Evolutionary conservation across 2,113 vertebrate species (phyloP), one percentile per base, ranked within the genome.

Genomic region (Dicerorhinus sumatrensis): DNA sequence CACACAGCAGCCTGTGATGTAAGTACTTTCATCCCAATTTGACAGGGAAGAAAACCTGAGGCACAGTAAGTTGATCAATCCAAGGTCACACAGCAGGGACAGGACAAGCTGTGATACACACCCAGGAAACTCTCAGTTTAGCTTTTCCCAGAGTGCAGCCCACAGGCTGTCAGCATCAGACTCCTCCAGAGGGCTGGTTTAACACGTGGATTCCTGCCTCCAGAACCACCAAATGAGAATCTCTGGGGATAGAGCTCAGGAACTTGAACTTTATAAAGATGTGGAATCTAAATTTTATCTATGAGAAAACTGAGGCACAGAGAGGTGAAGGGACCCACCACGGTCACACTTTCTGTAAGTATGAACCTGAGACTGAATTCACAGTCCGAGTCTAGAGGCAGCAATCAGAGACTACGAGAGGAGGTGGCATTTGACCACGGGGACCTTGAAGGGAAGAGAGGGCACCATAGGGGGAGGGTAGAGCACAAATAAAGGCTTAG

Each of bases 291-390:
- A 39, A 86, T 76, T 84, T 65, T 77, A 81, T 7, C 29, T 7
- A 77, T 72, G 33, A 93, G 67, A 39, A 87, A 94, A 93, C 11
- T 27, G 86, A 97, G 76, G 76, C 60, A 76, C 2, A 86, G 83
- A 93, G 10, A 51, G 56, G 33, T 81, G 60, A 63, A 62, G 39
- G 10, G 42, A 96, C 12, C 54, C 46, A 23, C 60, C 7, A 84
- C 72, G 56, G 69, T 76, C 79, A 96, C 14, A 80, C 36, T 96
- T 86, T 25, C 65, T 82, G 33, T 17, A 90, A 86, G 31, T 69
- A 81, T 70, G 48, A 29, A 72, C 51, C 33, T 46, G 42, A 65
- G 54, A 51, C 58, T 86, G 51, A 96, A 96, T 62, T 94, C 62
- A 86, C 13, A n/a, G 62, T n/a, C 54, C 56, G 46, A 81, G 65